phyloP scores from a whole-genome alignment of 2,888 invertebrate species.

The Choreutis nemorana region DNA sequence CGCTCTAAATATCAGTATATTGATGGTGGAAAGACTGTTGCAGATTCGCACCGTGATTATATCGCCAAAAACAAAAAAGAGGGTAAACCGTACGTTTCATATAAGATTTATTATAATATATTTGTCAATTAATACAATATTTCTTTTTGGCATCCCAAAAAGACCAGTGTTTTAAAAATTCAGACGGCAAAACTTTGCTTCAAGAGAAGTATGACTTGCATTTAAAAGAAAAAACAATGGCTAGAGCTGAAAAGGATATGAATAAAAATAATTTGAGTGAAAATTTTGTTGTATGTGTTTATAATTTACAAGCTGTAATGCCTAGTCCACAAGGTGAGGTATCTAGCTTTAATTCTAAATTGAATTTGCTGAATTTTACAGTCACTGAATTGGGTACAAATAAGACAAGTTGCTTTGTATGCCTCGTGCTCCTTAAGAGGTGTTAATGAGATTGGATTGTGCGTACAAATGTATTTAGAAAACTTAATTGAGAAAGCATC shows the following conservation, averaged over 20 bases:
- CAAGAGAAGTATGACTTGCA: background rate
- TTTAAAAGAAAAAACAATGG: background rate
- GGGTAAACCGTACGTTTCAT: background rate
- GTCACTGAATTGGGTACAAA: constrained; percentile 1
- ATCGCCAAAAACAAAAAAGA: background rate
- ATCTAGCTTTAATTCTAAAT: constrained; percentile 16
- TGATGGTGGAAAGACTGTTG: background rate
- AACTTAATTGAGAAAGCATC: constrained; percentile 4
- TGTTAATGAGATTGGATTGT: constrained; percentile 10
- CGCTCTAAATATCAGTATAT: background rate
- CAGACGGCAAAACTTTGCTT: background rate
- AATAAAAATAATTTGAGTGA: background rate
- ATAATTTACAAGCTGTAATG: constrained; percentile 10
- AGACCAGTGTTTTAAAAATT: background rate
- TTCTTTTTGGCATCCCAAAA: background rate
- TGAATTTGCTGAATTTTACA: constrained; percentile 15
- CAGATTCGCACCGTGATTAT: background rate
- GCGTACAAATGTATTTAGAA: constrained; percentile 7
- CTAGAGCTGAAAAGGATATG: background rate
- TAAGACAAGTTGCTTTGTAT: constrained; percentile 8
- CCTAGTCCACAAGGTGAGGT: constrained; percentile 15
- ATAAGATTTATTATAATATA: background rate
- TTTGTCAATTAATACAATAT: background rate
- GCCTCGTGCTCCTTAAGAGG: constrained; percentile 9
- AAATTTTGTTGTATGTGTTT: background rate